A percentile compares a stretch with the other conserved stretches of the same genome.
These are phyloP conservation scores for Cisticola juncidis DNA, from an alignment of 2,113 vertebrate species.

Conservation along the genomic window DNA sequence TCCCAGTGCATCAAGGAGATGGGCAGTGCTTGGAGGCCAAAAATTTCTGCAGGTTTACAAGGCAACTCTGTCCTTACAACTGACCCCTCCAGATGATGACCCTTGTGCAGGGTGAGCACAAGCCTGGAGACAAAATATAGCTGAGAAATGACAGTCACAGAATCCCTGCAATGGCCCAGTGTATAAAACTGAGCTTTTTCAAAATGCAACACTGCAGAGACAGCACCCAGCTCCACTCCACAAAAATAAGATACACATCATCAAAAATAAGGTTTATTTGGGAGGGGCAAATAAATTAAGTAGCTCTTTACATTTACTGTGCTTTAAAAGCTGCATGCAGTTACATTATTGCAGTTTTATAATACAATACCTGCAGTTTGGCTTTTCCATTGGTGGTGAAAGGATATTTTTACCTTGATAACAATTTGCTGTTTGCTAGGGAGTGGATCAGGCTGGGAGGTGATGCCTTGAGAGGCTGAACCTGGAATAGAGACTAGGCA, in stretches of 20 bases:
- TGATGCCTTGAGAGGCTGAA: neutral
- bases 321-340: neutral
- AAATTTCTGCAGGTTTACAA: neutral
- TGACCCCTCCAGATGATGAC: neutral
- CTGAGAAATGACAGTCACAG: neutral
- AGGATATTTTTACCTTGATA: rapidly evolving
- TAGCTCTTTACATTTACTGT: neutral
- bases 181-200: rapidly evolving
- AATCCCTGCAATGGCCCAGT: rapidly evolving
- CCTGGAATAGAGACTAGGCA: neutral
- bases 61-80: neutral
- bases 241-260: neutral
- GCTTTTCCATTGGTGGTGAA: rapidly evolving
- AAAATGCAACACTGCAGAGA: rapidly evolving
- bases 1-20: neutral
- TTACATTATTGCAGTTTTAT: rapidly evolving
- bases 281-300: neutral
- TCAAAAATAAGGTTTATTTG: neutral
- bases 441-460: neutral
- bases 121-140: neutral
- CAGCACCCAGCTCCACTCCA: neutral
- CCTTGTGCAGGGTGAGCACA: neutral
- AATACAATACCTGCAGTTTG: neutral
- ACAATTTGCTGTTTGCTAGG: rapidly evolving
- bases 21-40: neutral